phyloP scores from a whole-genome alignment of 2,113 vertebrate genomes.

The Falco punctatus region DNA sequence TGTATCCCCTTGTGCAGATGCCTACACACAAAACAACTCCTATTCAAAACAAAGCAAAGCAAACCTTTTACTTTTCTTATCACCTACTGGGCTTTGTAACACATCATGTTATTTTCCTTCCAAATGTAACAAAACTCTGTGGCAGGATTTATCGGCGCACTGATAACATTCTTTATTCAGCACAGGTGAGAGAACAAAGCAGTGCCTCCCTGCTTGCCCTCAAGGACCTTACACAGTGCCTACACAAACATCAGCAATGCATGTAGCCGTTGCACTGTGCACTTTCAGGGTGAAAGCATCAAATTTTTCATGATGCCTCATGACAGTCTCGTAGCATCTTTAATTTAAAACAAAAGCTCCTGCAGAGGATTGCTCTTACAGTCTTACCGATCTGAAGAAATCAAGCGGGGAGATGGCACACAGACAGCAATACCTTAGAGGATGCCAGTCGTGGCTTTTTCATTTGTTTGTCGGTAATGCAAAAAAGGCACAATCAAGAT shows the following conservation, averaged over 20 bases:
- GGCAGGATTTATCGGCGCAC: background rate
- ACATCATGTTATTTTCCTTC: background rate
- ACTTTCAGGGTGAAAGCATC: slow-evolving; percentile 5
- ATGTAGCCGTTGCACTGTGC: background rate
- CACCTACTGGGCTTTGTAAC: background rate
- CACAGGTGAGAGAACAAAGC: slow-evolving; percentile 25
- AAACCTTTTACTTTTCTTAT: background rate
- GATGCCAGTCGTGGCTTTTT: background rate
- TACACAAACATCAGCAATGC: background rate
- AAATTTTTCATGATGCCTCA: slow-evolving; percentile 17
- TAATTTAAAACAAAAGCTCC: slow-evolving; percentile 56
- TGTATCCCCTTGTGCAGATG: background rate
- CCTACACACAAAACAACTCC: background rate
- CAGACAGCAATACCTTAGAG: slow-evolving; percentile 34
- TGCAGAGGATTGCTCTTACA: background rate
- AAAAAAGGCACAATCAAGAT: background rate
- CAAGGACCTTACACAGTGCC: background rate
- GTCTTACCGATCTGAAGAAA: background rate
- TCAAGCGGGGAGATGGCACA: background rate
- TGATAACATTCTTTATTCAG: background rate
- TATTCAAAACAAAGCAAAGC: background rate
- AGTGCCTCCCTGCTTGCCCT: background rate
- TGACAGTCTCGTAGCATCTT: slow-evolving; percentile 52
- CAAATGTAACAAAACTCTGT: background rate
- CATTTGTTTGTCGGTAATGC: slow-evolving; percentile 29